phyloP scores from a whole-genome alignment of 1,140 invertebrate species.

The Dendroctonus valens region DNA sequence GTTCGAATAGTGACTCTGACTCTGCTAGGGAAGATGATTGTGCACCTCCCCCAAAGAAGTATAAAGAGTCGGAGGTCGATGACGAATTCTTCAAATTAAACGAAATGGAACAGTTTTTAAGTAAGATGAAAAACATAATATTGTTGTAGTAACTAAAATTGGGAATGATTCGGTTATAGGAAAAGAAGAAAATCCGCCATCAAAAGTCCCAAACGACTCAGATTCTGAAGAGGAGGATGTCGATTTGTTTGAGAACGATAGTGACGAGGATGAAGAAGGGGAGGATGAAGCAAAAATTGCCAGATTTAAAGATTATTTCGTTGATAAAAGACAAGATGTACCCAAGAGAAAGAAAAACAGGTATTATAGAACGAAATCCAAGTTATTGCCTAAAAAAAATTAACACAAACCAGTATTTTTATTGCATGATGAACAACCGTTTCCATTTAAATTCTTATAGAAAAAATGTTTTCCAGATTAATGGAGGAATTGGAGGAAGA shows the following conservation, averaged over 20 bases:
- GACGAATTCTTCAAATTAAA: constrained; percentile 90
- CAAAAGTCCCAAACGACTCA: constrained; percentile 48
- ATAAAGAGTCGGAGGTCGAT: constrained; percentile 70
- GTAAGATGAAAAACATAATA: constrained; percentile 3
- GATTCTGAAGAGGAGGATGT: constrained; percentile 49
- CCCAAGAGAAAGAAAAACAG: constrained; percentile 37
- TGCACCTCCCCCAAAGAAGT: constrained; percentile 39
- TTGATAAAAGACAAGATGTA: constrained; percentile 33
- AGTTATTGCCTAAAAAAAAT: too few species aligned
- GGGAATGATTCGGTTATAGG: constrained; percentile 2
- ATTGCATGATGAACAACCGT: too few species aligned
- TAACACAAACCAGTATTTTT: too few species aligned
- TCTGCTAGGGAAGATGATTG: constrained; percentile 38
- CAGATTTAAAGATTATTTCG: constrained; percentile 55
- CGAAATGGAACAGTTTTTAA: constrained; percentile 82
- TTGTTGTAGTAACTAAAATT: background rate
- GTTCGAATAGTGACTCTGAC: constrained; percentile 16
- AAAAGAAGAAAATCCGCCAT: constrained; percentile 13
- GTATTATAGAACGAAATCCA: background rate
- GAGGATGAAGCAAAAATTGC: constrained; percentile 50
- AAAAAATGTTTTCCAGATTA: constrained; percentile 1
- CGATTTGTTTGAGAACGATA: constrained; percentile 47
- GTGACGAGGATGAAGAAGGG: constrained; percentile 51
- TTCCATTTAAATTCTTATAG: background rate
- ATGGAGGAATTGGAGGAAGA: constrained; percentile 41